Evolutionary conservation across 2,888 invertebrate genomes (phyloP).

Genomic region (Morpho achilles): DNA sequence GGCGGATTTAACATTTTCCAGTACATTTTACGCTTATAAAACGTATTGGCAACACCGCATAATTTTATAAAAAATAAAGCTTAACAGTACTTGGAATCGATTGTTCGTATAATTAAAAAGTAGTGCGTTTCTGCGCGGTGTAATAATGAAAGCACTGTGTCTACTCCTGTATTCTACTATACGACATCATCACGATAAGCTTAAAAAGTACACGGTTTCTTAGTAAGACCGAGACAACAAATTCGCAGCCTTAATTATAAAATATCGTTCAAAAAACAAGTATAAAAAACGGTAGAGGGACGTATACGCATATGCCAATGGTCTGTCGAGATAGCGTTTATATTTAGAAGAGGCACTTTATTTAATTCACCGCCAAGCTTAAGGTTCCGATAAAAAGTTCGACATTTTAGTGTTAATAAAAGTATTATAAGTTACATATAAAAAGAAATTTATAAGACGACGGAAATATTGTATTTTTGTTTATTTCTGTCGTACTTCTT

Average conservation of each 20-base stretch:
- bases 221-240: constrained; percentile 44
- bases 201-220: constrained; percentile 35
- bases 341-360: constrained; percentile 77
- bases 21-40: too few relatives aligned
- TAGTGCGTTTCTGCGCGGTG: constrained; percentile 1
- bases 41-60: too few relatives aligned
- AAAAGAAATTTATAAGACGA: not conserved
- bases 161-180: constrained; percentile 10
- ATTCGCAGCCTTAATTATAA: constrained; percentile 60
- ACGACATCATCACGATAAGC: constrained; percentile 19
- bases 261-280: constrained; percentile 58
- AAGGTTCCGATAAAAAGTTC: constrained; percentile 70
- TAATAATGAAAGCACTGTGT: constrained; percentile 7
- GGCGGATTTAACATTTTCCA: too few relatives aligned
- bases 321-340: constrained; percentile 73
- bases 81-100: too few relatives aligned
- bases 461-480: not conserved
- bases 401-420: constrained; percentile 25
- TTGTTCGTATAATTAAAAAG: not conserved
- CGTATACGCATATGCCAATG: constrained; percentile 68
- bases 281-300: constrained; percentile 46
- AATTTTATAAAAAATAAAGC: too few relatives aligned
- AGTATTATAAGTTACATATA: constrained; percentile 5
- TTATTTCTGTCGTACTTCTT: too few relatives aligned
- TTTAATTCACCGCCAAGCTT: constrained; percentile 71